phyloP scores from a whole-genome alignment of 2,888 invertebrate genomes.

The Dioctria linearis region DNA sequence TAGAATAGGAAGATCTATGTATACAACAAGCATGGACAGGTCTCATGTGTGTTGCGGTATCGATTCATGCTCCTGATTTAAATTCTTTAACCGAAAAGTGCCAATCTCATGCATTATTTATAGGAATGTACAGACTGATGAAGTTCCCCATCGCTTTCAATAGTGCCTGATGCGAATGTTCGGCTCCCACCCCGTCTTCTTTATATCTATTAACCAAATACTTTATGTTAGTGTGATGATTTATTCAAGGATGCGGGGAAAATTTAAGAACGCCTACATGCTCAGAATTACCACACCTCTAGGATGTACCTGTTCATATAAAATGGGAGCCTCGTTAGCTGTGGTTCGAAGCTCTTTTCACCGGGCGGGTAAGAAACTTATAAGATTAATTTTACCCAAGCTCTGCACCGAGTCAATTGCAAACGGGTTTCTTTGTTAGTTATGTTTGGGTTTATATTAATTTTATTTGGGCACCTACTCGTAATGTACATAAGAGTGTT shows the following conservation, averaged over 20 bases:
- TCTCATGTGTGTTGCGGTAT: slow-evolving; percentile 19
- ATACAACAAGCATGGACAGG: not conserved
- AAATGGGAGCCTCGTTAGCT: not conserved
- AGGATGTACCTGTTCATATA: not conserved
- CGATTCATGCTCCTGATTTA: slow-evolving; percentile 49
- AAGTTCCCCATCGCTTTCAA: slow-evolving; percentile 33
- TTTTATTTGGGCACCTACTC: too few species aligned
- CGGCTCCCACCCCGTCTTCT: not conserved
- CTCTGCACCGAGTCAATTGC: too few species aligned
- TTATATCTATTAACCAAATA: slow-evolving; percentile 22
- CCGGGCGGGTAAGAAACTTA: too few species aligned
- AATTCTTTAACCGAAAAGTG: slow-evolving; percentile 55
- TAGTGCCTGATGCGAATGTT: not conserved
- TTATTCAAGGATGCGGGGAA: slow-evolving; percentile 25
- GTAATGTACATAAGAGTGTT: too few species aligned
- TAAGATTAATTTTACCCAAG: too few species aligned
- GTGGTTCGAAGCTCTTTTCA: too few species aligned
- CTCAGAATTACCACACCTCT: not conserved
- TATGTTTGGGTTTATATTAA: too few species aligned
- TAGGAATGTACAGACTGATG: slow-evolving; percentile 34
- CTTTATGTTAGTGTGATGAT: slow-evolving; percentile 27
- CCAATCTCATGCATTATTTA: slow-evolving; percentile 54
- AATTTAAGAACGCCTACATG: slow-evolving; percentile 7
- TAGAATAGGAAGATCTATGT: not conserved
- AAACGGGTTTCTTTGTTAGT: too few species aligned